Conservation (phyloP, 2,888 invertebrate genomes). For the Meandrusa payeni region DNA sequence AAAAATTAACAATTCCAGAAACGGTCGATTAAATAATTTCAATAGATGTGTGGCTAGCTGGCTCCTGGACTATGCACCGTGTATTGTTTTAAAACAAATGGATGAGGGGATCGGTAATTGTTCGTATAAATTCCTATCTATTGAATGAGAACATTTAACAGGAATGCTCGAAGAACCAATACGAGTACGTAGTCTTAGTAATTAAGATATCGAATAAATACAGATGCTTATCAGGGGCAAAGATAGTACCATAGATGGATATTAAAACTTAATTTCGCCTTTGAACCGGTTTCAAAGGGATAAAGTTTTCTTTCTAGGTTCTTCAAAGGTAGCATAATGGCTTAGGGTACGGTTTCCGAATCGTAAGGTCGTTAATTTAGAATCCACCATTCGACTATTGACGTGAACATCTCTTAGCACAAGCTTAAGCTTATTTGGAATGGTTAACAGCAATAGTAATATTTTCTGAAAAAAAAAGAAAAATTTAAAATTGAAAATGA, state of each 20-base stretch:
- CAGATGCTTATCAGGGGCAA: slow-evolving; percentile 5
- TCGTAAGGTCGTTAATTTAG: no score
- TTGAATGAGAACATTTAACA: slow-evolving; percentile 26
- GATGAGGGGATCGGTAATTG: slow-evolving; percentile 37
- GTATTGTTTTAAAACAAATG: slow-evolving; percentile 41
- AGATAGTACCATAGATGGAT: neutral
- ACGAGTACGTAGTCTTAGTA: slow-evolving; percentile 2
- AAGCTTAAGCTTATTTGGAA: no score
- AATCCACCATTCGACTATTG: no score
- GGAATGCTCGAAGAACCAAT: neutral
- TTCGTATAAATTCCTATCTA: slow-evolving; percentile 41
- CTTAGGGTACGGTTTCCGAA: no score
- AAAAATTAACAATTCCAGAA: no score
- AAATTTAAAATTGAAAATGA: no score
- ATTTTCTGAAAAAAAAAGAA: no score
- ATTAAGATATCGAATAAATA: slow-evolving; percentile 10
- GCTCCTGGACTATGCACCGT: slow-evolving; percentile 34
- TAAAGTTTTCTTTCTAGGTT: slow-evolving; percentile 28
- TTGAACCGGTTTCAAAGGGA: slow-evolving; percentile 36
- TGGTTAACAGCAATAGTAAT: no score
- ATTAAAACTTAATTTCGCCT: slow-evolving; percentile 6
- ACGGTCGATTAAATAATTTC: no score
- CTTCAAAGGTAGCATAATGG: no score
- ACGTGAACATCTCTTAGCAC: no score
- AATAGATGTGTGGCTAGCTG: no score